Percentiles rank a stretch among this genome's conserved stretches.
Evolutionary conservation across 53 echinoderm and acorn worm genomes (phyloP).

Genomic region (Echinometra lucunter): DNA sequence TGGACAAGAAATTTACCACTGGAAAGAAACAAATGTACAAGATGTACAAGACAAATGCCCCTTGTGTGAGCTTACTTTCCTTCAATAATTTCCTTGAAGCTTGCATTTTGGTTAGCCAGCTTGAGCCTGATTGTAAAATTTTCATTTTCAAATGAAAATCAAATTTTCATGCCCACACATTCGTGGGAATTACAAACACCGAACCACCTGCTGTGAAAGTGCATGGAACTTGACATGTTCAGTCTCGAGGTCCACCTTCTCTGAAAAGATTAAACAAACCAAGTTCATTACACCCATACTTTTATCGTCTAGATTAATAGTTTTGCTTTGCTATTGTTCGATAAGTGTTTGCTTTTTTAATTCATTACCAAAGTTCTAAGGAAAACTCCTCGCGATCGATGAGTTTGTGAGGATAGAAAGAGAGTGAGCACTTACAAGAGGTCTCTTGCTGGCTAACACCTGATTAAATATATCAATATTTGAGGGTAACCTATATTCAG

Average conservation of each 20-base stretch:
- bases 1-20: no score
- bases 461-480: conserved; percentile 63
- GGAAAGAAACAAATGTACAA: background rate
- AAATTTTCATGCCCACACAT: no score
- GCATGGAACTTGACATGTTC: conserved; percentile 16
- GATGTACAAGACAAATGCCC: background rate
- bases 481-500: conserved; percentile 26
- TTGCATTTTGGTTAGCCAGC: background rate
- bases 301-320: conserved; percentile 32
- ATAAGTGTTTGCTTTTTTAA: conserved; percentile 60
- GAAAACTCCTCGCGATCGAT: conserved; percentile 25
- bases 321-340: conserved; percentile 44
- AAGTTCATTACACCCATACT: conserved; percentile 30
- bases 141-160: background rate
- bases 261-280: conserved; percentile 9
- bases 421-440: conserved; percentile 38
- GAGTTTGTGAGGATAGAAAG: background rate
- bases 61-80: background rate
- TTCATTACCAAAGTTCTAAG: background rate
- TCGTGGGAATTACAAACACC: conserved; percentile 42
- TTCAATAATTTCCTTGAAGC: no score
- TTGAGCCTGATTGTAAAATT: background rate
- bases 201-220: conserved; percentile 46
- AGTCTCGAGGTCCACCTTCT: background rate
- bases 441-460: conserved; percentile 54